Evolutionary conservation across 2,797 vertebrate species (phyloP), one percentile per base, ranked within the genome.

Genomic region (Oophaga sylvatica): DNA sequence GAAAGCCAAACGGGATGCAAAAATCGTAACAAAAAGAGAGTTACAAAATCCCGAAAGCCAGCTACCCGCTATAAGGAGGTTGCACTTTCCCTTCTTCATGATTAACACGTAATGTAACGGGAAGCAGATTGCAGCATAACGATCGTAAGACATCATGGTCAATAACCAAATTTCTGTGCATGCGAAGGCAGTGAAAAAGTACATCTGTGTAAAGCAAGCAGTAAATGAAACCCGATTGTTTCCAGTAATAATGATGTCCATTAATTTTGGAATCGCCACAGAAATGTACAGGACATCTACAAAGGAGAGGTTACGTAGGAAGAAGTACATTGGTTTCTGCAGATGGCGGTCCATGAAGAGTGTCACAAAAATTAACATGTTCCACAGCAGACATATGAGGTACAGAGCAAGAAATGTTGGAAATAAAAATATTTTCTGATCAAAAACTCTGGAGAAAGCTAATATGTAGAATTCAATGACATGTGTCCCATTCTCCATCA

Each of bases 291-390:
- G 41, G 6, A 88, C 48, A 59, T 88, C 87, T 35, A 88, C 87
- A n/a, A 90, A 88, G 71, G 89, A 90, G 3, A 90, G 62, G 7
- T 89, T 90, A 20, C 59, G 2, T 53, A 89, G 80, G 59, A 91
- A 87, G 62, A 90, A 91, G n/a, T 90, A 89, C 60, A 90, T 87
- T 48, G 89, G 87, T 20, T 68, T 89, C 62, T 90, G 84, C 5
- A 90, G 48, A 13, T 0, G 0, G 1, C 0, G 1, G 65, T 84
- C 71, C 9, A 31, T n/a, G 19, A 63, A 80, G 5, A 59, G 89
- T 41, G 90, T 45, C 20, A 75, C 16, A 65, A 84, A 70, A 15
- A 91, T 86, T 4, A 90, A n/a, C 41, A 87, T 84, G 22, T 91
- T 88, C 75, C 87, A 90, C 6, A 53, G 59, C 4, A 56, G 57